Percentiles rank a stretch among this genome's conserved stretches.
phyloP scores from a whole-genome alignment of 2,888 invertebrate species.

The Pristionchus maxplancki region DNA sequence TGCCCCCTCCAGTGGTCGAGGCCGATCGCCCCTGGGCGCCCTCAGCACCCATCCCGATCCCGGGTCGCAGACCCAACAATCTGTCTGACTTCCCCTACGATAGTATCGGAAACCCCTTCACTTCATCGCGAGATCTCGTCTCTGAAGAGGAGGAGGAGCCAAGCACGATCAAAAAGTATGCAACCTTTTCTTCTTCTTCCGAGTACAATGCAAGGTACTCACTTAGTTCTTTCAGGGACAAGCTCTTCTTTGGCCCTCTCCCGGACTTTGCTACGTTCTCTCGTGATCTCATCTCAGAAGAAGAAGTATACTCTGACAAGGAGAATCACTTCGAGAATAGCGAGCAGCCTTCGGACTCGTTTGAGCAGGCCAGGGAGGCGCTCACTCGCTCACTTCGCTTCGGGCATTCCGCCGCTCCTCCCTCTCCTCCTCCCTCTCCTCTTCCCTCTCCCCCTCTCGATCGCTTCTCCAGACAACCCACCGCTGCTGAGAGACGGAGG shows the following conservation, averaged over 20 bases:
- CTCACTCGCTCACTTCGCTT: not conserved
- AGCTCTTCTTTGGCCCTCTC: not conserved
- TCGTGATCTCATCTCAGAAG: not conserved
- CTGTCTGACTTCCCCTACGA: no score
- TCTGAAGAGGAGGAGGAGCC: no score
- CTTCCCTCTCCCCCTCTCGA: not conserved
- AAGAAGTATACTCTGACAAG: not conserved
- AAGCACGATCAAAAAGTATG: no score
- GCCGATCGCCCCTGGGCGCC: no score
- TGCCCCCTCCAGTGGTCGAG: no score
- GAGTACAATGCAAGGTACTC: no score
- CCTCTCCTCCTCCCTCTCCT: not conserved
- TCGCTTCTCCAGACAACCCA: not conserved
- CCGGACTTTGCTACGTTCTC: not conserved
- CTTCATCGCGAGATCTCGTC: no score
- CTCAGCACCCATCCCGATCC: no score
- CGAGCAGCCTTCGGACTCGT: not conserved
- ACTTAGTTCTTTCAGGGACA: no score
- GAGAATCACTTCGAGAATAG: not conserved
- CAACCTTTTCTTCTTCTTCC: no score
- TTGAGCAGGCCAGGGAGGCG: not conserved
- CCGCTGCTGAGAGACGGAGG: not conserved
- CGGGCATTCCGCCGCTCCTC: not conserved
- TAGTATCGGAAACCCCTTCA: no score
- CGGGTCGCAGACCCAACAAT: no score